Evolutionary conservation across 1,140 invertebrate genomes (phyloP).

Genomic region (Drosophila kanapiae): DNA sequence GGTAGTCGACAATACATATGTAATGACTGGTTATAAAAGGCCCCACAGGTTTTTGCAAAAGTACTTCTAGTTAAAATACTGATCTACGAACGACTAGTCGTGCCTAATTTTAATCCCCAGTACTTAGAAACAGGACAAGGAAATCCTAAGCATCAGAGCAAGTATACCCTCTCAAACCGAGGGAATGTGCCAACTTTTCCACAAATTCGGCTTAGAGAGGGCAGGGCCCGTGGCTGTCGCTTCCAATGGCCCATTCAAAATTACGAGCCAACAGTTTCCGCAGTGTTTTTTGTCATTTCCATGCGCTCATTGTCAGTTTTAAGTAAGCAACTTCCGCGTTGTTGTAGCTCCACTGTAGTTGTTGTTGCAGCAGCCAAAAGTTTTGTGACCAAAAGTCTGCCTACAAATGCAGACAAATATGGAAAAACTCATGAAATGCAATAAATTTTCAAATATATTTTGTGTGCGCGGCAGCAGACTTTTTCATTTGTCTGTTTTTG

Average conservation of each 20-base stretch:
- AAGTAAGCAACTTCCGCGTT: constrained; percentile 75
- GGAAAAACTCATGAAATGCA: constrained; percentile 80
- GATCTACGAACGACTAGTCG: too few species aligned
- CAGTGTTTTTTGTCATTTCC: constrained; percentile 82
- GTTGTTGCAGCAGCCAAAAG: constrained; percentile 66
- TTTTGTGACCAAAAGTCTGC: constrained; percentile 73
- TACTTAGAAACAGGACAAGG: too few species aligned
- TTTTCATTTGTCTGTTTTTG: constrained; percentile 33
- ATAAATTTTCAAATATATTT: constrained; percentile 83
- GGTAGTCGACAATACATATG: too few species aligned
- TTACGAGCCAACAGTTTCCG: constrained; percentile 82
- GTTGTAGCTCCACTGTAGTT: constrained; percentile 29
- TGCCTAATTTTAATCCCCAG: not conserved
- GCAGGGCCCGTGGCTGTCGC: constrained; percentile 40
- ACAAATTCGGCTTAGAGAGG: constrained; percentile 21
- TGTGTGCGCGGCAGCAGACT: constrained; percentile 49
- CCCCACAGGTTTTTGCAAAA: too few species aligned
- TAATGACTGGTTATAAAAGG: too few species aligned
- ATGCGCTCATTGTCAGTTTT: constrained; percentile 82
- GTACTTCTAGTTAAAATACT: too few species aligned
- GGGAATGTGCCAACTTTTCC: constrained; percentile 50
- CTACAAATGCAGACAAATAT: constrained; percentile 82
- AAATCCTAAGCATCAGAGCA: not conserved
- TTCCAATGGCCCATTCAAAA: constrained; percentile 80
- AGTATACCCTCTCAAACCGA: not conserved